Conservation (phyloP, 2,888 invertebrate species). For the Doris montereyensis region DNA sequence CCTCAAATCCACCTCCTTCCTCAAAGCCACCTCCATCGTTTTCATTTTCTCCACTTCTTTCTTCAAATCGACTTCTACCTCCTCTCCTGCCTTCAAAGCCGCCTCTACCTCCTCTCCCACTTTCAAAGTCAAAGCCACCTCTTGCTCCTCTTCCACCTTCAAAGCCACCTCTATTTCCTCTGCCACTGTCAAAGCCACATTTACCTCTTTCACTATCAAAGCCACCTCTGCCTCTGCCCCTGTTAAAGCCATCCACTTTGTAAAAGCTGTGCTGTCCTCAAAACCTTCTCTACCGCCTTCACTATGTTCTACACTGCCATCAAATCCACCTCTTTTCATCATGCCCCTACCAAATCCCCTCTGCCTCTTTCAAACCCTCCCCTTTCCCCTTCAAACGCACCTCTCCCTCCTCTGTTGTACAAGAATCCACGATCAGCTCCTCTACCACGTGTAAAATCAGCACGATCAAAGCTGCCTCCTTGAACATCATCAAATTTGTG, state of each 20-base stretch:
- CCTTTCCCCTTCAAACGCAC: slow-evolving; percentile 8
- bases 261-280: not conserved
- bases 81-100: slow-evolving; percentile 28
- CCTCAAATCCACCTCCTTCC: slow-evolving; percentile 13
- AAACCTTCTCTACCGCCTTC: slow-evolving; percentile 23
- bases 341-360: slow-evolving; percentile 5
- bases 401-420: slow-evolving; percentile 19
- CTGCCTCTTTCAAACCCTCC: slow-evolving; percentile 6
- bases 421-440: no score
- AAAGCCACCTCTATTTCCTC: slow-evolving; percentile 26
- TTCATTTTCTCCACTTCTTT: slow-evolving; percentile 8
- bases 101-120: slow-evolving; percentile 17
- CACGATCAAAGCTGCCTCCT: no score
- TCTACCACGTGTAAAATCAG: no score
- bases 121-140: slow-evolving; percentile 26
- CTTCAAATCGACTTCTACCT: slow-evolving; percentile 17
- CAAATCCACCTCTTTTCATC: not conserved
- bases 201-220: slow-evolving; percentile 30
- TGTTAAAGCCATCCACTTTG: not conserved
- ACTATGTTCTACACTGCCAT: not conserved
- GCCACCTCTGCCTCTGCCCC: slow-evolving; percentile 38
- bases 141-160: slow-evolving; percentile 23
- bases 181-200: slow-evolving; percentile 20
- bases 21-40: not conserved
- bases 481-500: no score